Evolutionary conservation across 2,888 invertebrate genomes (phyloP), one percentile per base, ranked within the genome.

Genomic region (Theretra japonica): DNA sequence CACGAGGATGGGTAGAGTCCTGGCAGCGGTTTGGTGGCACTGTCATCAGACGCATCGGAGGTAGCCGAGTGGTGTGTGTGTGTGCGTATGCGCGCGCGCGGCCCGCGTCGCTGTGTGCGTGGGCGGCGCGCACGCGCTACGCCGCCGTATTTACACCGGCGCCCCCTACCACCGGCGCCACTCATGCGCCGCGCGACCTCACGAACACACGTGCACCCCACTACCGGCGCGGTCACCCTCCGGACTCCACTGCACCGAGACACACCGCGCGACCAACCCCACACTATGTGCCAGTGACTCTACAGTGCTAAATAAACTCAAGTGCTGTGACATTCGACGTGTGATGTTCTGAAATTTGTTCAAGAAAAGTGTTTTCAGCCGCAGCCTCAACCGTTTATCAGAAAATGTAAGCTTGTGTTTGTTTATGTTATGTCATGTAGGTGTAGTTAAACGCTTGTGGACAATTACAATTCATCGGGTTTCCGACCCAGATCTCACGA

Each of bases 401-500:
- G 79, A 84, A 88, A 94, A 94, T 87, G 94, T 94, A 94, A 94
- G 94, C 87, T 86, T 86, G 87, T 87, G 88, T 87, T 89, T 88
- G 84, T 85, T 86, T 84, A 85, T 81, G 80, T 65, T 48, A 65
- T 65, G 23, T 65, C 65, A 80, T 75, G 73, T 78, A 79, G 77
- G 79, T 74, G 72, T 77, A 73, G 74, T 77, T 75, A 75, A 79
- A 77, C 72, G 75, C 77, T 77, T 76, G 81, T 75, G 79, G 80
- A 83, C 82, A 82, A 82, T 84, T 78, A 75, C 77, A 80, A 82
- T 84, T 83, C 83, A 82, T 79, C 76, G 82, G 84, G 88, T 86
- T 90, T 88, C 87, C 92, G 94, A 93, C 93, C 94, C 85, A 92
- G 91, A 94, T 94, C 93, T 86, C 93, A 94, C 93, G 93, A 82